These are phyloP conservation scores for Erebia palarica DNA, from an alignment of 2,888 invertebrate species.

Conservation along the genomic window DNA sequence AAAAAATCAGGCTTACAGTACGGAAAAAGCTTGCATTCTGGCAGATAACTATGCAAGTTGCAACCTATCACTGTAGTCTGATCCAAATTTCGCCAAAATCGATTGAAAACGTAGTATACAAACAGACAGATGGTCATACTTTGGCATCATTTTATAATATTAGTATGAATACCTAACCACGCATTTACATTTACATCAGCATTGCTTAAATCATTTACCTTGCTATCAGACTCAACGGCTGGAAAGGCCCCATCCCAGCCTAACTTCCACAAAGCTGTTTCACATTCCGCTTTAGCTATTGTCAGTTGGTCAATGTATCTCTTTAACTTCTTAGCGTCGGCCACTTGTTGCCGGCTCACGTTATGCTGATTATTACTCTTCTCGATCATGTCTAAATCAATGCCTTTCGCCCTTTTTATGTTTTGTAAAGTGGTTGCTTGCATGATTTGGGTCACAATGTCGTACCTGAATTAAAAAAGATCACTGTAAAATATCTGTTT, in stretches of 20 bases:
- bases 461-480: conserved; percentile 81
- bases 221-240: conserved; percentile 74
- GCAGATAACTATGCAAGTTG: no score
- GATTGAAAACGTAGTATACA: no score
- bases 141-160: no score
- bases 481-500: no score
- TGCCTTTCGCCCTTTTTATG: conserved; percentile 92
- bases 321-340: conserved; percentile 91
- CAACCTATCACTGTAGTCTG: no score
- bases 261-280: conserved; percentile 86
- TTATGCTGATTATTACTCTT: conserved; percentile 80
- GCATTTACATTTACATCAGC: no score
- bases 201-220: conserved; percentile 49
- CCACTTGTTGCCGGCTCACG: conserved; percentile 88
- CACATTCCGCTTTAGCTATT: conserved; percentile 91
- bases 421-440: conserved; percentile 96
- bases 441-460: conserved; percentile 96
- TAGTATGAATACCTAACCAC: no score
- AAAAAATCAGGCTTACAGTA: no score
- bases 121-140: no score
- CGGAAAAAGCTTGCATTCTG: no score
- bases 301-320: conserved; percentile 92
- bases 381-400: conserved; percentile 84
- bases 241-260: conserved; percentile 90
- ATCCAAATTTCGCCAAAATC: no score